These are phyloP conservation scores for Vultur gryphus DNA, from an alignment of 2,797 vertebrate species.

Conservation along the genomic window DNA sequence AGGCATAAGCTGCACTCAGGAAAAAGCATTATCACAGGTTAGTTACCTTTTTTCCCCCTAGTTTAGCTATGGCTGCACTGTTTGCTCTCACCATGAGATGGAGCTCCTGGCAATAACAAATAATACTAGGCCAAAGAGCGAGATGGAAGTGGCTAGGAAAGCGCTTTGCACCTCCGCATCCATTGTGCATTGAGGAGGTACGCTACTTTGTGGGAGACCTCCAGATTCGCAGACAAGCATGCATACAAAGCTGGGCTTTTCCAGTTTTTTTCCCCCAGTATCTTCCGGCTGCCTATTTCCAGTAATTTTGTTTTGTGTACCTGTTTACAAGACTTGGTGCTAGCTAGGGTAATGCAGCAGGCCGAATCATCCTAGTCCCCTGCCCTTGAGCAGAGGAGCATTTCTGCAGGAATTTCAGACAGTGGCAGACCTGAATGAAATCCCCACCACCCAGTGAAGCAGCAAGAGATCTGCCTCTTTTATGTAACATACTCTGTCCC, in stretches of 20 bases:
- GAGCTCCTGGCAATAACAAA: neutral
- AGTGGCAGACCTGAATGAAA: neutral
- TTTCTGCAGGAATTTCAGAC: neutral
- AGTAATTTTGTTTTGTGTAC: neutral
- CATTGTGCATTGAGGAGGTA: neutral
- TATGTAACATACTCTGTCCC: neutral
- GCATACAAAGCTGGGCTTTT: neutral
- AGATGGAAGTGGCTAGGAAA: neutral
- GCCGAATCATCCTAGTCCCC: neutral
- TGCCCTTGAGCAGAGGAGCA: neutral
- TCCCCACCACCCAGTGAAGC: neutral
- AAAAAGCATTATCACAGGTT: conserved; percentile 74
- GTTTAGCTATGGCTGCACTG: neutral
- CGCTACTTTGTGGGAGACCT: neutral
- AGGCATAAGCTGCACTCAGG: conserved; percentile 80
- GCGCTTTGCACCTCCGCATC: neutral
- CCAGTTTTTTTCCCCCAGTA: neutral
- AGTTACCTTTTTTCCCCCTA: conserved; percentile 11
- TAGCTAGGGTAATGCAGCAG: neutral
- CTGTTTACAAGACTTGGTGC: neutral
- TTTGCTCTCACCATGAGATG: neutral
- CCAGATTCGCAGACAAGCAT: neutral
- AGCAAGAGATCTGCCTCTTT: neutral
- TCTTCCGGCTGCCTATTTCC: neutral
- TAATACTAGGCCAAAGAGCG: fast-evolving